These are phyloP conservation scores for Nezara viridula DNA, from an alignment of 2,888 invertebrate species.

Conservation along the genomic window DNA sequence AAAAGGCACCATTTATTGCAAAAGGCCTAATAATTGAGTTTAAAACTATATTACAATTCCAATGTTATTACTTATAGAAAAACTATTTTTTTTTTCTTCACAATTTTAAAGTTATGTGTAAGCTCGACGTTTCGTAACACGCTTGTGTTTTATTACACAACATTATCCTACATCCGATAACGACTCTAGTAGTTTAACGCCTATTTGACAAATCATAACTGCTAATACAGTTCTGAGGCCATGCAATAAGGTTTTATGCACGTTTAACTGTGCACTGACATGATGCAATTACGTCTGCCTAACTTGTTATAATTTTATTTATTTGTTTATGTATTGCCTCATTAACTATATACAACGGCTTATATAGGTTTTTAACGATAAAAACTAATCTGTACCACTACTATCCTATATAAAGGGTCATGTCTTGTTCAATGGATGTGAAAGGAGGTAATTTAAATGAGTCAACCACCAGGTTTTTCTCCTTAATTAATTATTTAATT, in stretches of 20 bases:
- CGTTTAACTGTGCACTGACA: background rate
- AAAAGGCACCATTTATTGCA: background rate
- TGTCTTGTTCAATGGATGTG: too few species aligned
- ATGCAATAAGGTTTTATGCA: background rate
- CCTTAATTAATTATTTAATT: too few species aligned
- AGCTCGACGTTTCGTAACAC: background rate
- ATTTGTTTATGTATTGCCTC: too few species aligned
- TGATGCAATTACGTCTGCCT: background rate
- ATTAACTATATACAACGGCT: too few species aligned
- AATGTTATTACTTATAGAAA: background rate
- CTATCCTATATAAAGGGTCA: too few species aligned
- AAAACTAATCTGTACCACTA: too few species aligned
- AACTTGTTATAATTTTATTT: background rate
- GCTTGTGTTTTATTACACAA: background rate
- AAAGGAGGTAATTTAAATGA: too few species aligned
- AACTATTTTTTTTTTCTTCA: background rate
- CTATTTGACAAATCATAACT: background rate
- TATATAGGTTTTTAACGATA: too few species aligned
- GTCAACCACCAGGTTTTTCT: too few species aligned
- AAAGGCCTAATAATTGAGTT: background rate
- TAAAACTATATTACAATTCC: background rate
- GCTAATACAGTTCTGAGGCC: background rate
- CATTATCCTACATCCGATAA: background rate
- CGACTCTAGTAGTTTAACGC: background rate
- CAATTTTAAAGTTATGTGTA: background rate